phyloP scores from a whole-genome alignment of 1,140 invertebrate genomes.

The Drosophila aff. region DNA sequence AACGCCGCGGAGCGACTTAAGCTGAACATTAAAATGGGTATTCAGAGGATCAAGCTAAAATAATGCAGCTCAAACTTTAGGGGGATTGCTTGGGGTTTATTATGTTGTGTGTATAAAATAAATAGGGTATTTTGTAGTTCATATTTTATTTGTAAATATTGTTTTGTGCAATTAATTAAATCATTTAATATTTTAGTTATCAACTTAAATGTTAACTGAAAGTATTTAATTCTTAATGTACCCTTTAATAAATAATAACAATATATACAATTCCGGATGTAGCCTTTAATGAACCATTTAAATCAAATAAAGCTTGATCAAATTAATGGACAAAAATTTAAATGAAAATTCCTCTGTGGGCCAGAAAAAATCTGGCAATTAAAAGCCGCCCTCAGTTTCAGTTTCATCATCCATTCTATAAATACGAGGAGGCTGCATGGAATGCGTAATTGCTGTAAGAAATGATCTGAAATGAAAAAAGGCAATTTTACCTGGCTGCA shows the following conservation, averaged over 20 bases:
- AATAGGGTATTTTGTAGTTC: no score
- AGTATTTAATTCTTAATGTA: not conserved
- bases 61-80: not conserved
- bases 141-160: not conserved
- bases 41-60: slow-evolving; percentile 13
- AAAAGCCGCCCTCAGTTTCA: not conserved
- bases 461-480: slow-evolving; percentile 10
- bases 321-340: not conserved
- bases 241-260: not conserved
- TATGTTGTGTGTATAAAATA: not conserved
- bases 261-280: not conserved
- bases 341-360: not conserved
- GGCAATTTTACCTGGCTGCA: slow-evolving; percentile 21
- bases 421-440: slow-evolving; percentile 8
- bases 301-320: not conserved
- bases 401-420: slow-evolving; percentile 5
- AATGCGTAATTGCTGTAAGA: slow-evolving; percentile 14
- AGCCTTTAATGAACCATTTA: not conserved
- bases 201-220: not conserved
- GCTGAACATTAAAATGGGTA: slow-evolving; percentile 3
- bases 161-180: not conserved
- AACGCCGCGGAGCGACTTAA: slow-evolving; percentile 1
- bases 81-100: not conserved
- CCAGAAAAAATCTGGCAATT: slow-evolving; percentile 5
- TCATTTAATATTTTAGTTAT: no score